Base-by-base conservation (phyloP, 2,797 vertebrate species). In the Enteromius unitaeniatus region DNA sequence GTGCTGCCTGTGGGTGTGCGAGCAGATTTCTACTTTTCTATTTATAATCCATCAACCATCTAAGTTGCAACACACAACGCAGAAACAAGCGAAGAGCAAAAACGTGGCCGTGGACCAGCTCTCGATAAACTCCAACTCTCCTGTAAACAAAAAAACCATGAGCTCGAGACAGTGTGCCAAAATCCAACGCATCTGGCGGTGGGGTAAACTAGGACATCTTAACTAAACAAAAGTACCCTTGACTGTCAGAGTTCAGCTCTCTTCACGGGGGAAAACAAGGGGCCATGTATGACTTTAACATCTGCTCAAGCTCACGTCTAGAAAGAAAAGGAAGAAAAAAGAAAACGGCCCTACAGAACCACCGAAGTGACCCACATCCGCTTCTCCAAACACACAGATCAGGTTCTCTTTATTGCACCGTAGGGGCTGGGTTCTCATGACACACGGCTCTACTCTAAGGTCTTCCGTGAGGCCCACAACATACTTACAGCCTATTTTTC, bases 311-410 rank as follows among this genome's bases (percentile, higher is more conserved):
- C 83, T 84, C 82, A 84, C 23, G 53, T 84, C 82, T 84, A 60
- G 78, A 78, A 58, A 31, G 76, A 87, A 64, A 64, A 45, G 45
- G 79, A 85, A 88, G 78, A 51, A 60, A 55, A 47, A 84, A 86
- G 88, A 64, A 88, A 88, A 85, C 82, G 84, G 87, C 85, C 76
- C 62, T 80, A 85, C 84, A 89, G 79, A 87, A 88, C 87, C 90
- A 84, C 84, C n/a, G 65, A 88, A 92, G 85, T 89, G 89, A 92
- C 88, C 92, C 89, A 28, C 84, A 87, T 88, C 88, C 87, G 86
- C 91, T 90, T 92, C 73, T 88, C 88, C 89, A 93, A 69, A 86
- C 92, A 92, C 34, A 84, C 91, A 86, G 92, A 93, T 90, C 85
- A 88, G 90, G 78, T 86, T 91, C 84, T 88, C 87, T 91, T 90